Evolutionary conservation across 2,113 vertebrate genomes (phyloP).

Genomic region (Trogon surrucura): DNA sequence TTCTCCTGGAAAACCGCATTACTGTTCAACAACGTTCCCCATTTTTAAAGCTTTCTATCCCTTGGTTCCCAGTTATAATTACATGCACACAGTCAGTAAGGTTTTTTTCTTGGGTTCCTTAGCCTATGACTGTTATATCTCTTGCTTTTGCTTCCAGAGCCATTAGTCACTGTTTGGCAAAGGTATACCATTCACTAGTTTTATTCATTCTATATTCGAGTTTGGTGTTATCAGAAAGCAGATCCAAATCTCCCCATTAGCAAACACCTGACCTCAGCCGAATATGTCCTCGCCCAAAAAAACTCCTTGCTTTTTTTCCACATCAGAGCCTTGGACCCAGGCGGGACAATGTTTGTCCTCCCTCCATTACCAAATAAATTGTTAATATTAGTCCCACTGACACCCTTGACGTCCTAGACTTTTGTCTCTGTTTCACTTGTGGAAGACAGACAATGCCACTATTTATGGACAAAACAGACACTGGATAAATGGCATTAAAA

Average conservation of each 20-base stretch:
- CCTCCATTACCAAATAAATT: neutral
- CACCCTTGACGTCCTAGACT: neutral
- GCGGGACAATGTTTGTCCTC: neutral
- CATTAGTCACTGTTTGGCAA: slow-evolving; percentile 10
- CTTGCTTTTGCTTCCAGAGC: neutral
- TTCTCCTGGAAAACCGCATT: neutral
- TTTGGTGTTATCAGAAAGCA: neutral
- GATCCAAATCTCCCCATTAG: neutral
- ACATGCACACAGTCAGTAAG: neutral
- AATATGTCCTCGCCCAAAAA: neutral
- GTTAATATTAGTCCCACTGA: neutral
- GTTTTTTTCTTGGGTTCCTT: neutral
- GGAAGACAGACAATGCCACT: neutral
- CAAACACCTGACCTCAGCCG: neutral
- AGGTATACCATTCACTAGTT: neutral
- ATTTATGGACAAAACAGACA: neutral
- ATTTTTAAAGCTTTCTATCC: neutral
- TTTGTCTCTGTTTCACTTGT: neutral
- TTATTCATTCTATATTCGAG: slow-evolving; percentile 1
- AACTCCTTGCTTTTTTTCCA: neutral
- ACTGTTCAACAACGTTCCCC: neutral
- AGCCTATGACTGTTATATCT: neutral
- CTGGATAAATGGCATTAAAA: neutral
- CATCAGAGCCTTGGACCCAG: neutral
- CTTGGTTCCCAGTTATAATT: neutral